Base-by-base conservation (phyloP, 2,797 vertebrate species). In the Arnoldichthys spilopterus region DNA sequence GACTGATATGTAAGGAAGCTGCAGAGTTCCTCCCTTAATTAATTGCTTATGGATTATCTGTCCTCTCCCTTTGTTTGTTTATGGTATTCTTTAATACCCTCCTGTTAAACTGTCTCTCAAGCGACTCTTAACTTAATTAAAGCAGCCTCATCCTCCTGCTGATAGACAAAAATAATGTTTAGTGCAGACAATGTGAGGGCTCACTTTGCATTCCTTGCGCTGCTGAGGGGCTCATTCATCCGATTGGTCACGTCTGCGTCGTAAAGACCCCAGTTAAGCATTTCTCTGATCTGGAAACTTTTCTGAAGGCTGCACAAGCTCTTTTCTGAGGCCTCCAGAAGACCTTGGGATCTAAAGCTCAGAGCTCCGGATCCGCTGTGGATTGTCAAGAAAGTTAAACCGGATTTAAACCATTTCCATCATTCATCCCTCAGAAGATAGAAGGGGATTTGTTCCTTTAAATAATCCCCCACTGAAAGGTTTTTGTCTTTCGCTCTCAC, bases 11-110 rank as follows among this genome's bases (percentile, higher is more conserved):
- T 88, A 82, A 32, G 69, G 84, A 89, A 84, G 86, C 82, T 78
- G 66, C 81, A 45, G 76, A 77, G 73, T 87, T 78, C 83, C 26
- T 20, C 79, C 30, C 51, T 82, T 91, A 90, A 93, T 93, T 89
- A 91, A 93, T 91, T 91, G 85, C 88, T 85, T 91, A 94, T 93
- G 84, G 92, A 93, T 93, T 93, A 92, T 91, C 88, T 91, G 90
- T 91, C 90, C 72, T 59, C 83, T 84, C 79, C 85, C 87, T 90
- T 87, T 88, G 89, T 93, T 92, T 93, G 91, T 91, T 91, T 92
- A 91, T 74, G 47, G 86, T 77, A 76, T 85, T 88, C 87, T 89
- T 89, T 90, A 90, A 88, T 83, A 80, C 72, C 72, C 62, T 79
- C 77, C 11, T 66, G 84, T 86, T 88, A 86, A 91, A 90, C 86